These are phyloP conservation scores for Acleris holmiana DNA, from an alignment of 2,888 invertebrate species.

Conservation along the genomic window DNA sequence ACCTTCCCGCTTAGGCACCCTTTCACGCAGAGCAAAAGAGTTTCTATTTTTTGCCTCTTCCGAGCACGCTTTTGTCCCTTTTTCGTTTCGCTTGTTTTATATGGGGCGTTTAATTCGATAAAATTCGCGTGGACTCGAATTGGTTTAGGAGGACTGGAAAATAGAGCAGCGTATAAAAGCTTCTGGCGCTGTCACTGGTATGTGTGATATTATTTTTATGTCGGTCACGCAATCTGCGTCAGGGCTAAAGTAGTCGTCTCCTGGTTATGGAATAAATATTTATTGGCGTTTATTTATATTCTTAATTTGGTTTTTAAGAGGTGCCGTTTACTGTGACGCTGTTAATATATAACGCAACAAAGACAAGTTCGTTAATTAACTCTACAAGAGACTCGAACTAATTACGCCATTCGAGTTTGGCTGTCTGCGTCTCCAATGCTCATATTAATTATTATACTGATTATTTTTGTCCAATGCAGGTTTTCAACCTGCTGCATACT, in stretches of 20 bases:
- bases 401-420: too few relatives aligned
- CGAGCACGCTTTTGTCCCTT: conserved; percentile 66
- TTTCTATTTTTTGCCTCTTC: conserved; percentile 62
- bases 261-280: not conserved
- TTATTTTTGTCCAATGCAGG: too few relatives aligned
- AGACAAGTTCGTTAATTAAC: too few relatives aligned
- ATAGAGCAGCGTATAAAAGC: conserved; percentile 56
- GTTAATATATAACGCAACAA: not conserved
- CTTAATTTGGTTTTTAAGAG: not conserved
- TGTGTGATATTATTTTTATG: conserved; percentile 33
- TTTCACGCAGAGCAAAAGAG: conserved; percentile 51
- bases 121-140: conserved; percentile 71
- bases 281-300: not conserved
- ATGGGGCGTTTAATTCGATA: conserved; percentile 77
- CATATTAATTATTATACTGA: too few relatives aligned
- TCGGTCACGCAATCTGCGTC: conserved; percentile 23
- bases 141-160: conserved; percentile 63
- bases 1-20: conserved; percentile 42
- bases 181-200: conserved; percentile 43
- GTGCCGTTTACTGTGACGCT: not conserved
- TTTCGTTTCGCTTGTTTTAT: conserved; percentile 74
- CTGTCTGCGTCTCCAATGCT: too few relatives aligned
- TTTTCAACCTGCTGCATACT: too few relatives aligned
- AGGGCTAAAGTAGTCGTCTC: conserved; percentile 2
- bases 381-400: too few relatives aligned